phyloP scores from a whole-genome alignment of 2,888 invertebrate species.

The Leucophenga montana region DNA sequence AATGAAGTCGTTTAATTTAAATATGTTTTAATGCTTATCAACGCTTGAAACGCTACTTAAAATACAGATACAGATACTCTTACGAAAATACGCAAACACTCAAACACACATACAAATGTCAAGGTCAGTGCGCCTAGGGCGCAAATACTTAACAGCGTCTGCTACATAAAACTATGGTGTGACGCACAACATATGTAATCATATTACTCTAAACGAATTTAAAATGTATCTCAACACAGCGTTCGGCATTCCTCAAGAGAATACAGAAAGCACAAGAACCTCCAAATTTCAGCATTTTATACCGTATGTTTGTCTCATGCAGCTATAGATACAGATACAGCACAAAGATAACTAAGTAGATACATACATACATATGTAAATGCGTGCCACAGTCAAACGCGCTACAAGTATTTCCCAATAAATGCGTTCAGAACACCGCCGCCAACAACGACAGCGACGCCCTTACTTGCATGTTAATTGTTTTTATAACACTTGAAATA shows the following conservation, averaged over 20 bases:
- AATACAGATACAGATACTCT: no score
- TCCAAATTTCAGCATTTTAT: not conserved
- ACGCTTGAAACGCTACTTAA: no score
- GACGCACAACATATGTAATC: not conserved
- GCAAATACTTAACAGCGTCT: not conserved
- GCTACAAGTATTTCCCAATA: conserved; percentile 31
- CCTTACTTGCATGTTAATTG: conserved; percentile 60
- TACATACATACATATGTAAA: not conserved
- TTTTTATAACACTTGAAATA: conserved; percentile 51
- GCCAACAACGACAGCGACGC: conserved; percentile 9
- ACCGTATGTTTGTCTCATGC: not conserved
- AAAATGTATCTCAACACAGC: not conserved
- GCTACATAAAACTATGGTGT: not conserved
- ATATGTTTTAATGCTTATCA: no score
- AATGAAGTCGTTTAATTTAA: no score
- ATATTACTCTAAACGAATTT: not conserved
- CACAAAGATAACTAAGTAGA: not conserved
- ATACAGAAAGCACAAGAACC: not conserved
- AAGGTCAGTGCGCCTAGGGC: conserved; percentile 11
- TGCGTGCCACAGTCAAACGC: conserved; percentile 3
- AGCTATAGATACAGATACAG: not conserved
- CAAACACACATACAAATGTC: conserved; percentile 7
- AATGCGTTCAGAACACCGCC: conserved; percentile 3
- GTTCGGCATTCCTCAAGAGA: not conserved
- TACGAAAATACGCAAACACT: not conserved